These are phyloP conservation scores for Brachionus sp. DNA, from an alignment of 1,140 invertebrate species.

Conservation along the genomic window DNA sequence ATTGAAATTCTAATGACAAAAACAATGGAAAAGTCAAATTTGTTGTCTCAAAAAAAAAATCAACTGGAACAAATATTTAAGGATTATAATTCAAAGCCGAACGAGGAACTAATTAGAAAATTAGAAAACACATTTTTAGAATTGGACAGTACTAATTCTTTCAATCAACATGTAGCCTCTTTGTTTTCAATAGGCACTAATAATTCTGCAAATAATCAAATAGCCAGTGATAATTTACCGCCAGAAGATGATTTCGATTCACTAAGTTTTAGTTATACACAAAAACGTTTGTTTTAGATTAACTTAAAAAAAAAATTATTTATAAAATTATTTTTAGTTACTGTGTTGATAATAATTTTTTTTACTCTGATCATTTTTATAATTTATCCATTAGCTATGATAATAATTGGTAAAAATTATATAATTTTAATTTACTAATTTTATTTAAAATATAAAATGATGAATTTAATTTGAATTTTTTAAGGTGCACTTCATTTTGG, in stretches of 20 bases:
- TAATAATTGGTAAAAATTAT: no score
- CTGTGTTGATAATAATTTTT: conserved; percentile 4
- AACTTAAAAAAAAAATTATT: background rate
- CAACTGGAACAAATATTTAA: background rate
- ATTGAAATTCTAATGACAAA: background rate
- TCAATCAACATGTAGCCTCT: conserved; percentile 17
- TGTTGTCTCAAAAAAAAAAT: background rate
- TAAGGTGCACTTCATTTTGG: background rate
- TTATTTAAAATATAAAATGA: no score
- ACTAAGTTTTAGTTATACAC: background rate
- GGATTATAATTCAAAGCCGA: background rate
- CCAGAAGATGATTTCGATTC: background rate
- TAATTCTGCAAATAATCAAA: background rate
- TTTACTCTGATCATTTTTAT: background rate
- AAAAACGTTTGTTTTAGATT: conserved; percentile 3
- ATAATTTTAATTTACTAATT: no score
- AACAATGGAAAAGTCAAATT: background rate
- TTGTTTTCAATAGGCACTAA: background rate
- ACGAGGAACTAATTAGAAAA: background rate
- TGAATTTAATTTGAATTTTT: background rate
- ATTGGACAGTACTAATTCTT: background rate
- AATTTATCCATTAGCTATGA: conserved; percentile 35
- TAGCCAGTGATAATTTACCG: background rate
- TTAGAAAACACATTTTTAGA: background rate
- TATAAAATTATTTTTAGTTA: background rate